These are phyloP conservation scores for Gonocerus acuteangulatus DNA, from an alignment of 2,888 invertebrate genomes.

Conservation along the genomic window DNA sequence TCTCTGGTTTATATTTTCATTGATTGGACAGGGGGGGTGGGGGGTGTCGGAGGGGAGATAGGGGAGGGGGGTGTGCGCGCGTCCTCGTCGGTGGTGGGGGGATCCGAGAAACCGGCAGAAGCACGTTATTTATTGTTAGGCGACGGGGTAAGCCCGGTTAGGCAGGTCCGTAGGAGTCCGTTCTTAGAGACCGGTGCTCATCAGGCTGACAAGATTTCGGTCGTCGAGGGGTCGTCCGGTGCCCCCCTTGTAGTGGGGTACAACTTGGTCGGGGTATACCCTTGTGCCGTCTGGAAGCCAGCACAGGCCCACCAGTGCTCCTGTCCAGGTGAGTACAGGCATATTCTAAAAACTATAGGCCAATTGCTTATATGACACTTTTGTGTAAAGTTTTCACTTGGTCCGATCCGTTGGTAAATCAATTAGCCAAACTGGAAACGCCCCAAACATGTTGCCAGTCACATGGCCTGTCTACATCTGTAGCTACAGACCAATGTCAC, in stretches of 20 bases:
- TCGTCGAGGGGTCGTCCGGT: slow-evolving; percentile 38
- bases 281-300: slow-evolving; percentile 50
- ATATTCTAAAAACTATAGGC: too few relatives aligned
- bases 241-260: slow-evolving; percentile 45
- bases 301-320: slow-evolving; percentile 32
- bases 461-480: too few relatives aligned
- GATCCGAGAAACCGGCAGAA: background rate
- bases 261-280: slow-evolving; percentile 51
- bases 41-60: slow-evolving; percentile 19
- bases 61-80: slow-evolving; percentile 17
- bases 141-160: slow-evolving; percentile 30
- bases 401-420: too few relatives aligned
- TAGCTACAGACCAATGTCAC: too few relatives aligned
- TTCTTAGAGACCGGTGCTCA: background rate
- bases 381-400: too few relatives aligned
- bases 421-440: too few relatives aligned
- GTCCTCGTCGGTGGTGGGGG: background rate
- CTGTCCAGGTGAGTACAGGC: slow-evolving; percentile 24
- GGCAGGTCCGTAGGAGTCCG: slow-evolving; percentile 1
- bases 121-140: slow-evolving; percentile 39
- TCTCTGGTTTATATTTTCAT: slow-evolving; percentile 38
- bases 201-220: slow-evolving; percentile 42
- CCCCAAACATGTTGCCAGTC: too few relatives aligned
- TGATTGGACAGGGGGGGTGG: slow-evolving; percentile 37
- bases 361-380: too few relatives aligned